phyloP scores from a whole-genome alignment of 2,113 vertebrate genomes.

The Burhinus bistriatus region DNA sequence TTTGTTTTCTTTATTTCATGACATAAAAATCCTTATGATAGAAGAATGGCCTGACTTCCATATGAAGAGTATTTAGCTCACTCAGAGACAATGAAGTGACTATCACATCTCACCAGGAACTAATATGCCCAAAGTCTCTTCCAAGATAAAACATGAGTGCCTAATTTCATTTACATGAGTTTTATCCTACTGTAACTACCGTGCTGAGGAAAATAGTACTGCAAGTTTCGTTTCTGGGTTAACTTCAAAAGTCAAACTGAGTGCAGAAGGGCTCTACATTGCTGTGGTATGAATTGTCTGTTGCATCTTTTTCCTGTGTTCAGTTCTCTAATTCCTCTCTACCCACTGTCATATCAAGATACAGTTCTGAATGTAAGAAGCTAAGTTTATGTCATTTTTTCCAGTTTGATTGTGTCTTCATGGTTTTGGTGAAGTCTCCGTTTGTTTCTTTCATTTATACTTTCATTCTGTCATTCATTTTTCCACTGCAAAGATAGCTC shows the following conservation, averaged over 20 bases:
- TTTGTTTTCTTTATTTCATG: neutral
- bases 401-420: too few species aligned
- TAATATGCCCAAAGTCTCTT: neutral
- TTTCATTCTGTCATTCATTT: too few species aligned
- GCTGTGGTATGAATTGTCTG: neutral
- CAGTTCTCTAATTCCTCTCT: neutral
- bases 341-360: neutral
- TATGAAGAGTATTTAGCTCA: neutral
- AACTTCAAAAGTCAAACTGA: neutral
- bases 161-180: neutral
- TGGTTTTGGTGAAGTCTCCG: too few species aligned
- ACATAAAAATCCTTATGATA: neutral
- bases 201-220: neutral
- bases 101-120: neutral
- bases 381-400: too few species aligned
- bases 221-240: neutral
- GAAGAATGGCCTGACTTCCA: neutral
- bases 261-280: neutral
- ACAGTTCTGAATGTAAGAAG: neutral
- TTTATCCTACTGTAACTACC: neutral
- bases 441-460: too few species aligned
- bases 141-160: neutral
- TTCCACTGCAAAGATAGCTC: too few species aligned
- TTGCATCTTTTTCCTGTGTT: neutral
- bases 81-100: neutral